Evolutionary conservation across 2,888 invertebrate species (phyloP), one percentile per base, ranked within the genome.

Genomic region (Tenthredo notha): DNA sequence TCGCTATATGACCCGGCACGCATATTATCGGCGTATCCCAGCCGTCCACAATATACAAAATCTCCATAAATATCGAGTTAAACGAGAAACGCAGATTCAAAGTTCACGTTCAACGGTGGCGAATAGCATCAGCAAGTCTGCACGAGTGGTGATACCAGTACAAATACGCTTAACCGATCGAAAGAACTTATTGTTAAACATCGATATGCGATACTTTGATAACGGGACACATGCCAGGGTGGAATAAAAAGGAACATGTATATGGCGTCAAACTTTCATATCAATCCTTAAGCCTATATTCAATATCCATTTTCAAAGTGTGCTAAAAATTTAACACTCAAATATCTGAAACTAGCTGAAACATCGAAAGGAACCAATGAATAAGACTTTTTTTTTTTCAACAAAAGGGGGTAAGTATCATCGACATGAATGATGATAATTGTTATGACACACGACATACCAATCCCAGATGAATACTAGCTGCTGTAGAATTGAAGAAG

Each of bases 11-110:
- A 80, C 58, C 40, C 61, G 67, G 47, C 33, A 33, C 83, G 67
- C 83, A 58, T 83, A 83, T 83, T 83, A 83, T 83, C 83, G 70
- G 83, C 18, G 67, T 83, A 70, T 67, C 70, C 21, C 83, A 83
- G 83, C 70, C 80, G 80, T 65, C 65, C 47, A 25, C 47, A 5
- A 47, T 47, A 29, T 77, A 77, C 25, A 15, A 50, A 83, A 83
- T 83, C 87, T 86, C 90, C 92, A 92, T 92, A 92, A 92, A 92
- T 92, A 92, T 92, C 90, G 86, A 87, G 90, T 89, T 91, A 90
- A 92, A 92, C 90, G 90, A 67, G 90, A 67, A 83, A 83, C 83
- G 65, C 70, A 67, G 67, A 83, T 65, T 67, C 47, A 33, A 83
- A 65, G n/a, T 67, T 83, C 33, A 33, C 77, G 25, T 61, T 21